Percentiles rank a stretch among this genome's conserved stretches.
Conservation (phyloP, 2,888 invertebrate species). For the Scotopteryx bipunctaria region DNA sequence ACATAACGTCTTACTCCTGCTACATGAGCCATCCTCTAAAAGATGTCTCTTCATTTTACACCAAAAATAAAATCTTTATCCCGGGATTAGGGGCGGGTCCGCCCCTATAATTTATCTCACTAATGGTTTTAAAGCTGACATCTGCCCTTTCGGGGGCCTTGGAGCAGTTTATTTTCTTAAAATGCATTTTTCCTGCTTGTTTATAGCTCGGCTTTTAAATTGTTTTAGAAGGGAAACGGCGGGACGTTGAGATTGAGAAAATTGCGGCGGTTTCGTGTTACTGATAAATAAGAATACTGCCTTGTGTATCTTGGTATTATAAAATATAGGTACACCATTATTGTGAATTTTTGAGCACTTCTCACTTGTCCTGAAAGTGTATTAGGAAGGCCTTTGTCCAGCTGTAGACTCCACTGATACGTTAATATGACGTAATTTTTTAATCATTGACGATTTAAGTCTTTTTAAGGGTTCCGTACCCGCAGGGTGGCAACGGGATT, state of each 20-base stretch:
- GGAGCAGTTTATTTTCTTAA: constrained; percentile 45
- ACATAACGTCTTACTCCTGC: background rate
- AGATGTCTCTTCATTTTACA: constrained; percentile 75
- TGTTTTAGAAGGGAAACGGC: constrained; percentile 34
- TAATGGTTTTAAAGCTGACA: constrained; percentile 77
- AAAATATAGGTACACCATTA: too few species aligned
- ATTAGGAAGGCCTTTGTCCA: too few species aligned
- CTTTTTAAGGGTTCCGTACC: too few species aligned
- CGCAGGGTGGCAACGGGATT: too few species aligned
- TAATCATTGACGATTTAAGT: too few species aligned
- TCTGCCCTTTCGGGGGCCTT: constrained; percentile 67
- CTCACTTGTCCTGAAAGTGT: too few species aligned
- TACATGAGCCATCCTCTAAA: constrained; percentile 38
- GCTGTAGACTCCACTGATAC: too few species aligned
- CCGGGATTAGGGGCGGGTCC: constrained; percentile 55
- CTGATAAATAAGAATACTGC: background rate
- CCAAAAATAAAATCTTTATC: constrained; percentile 77
- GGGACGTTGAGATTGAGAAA: constrained; percentile 18
- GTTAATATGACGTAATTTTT: too few species aligned
- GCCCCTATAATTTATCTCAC: constrained; percentile 69
- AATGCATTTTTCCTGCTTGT: constrained; percentile 45
- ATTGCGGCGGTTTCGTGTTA: background rate
- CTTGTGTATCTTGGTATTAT: too few species aligned
- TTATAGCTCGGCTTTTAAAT: constrained; percentile 37
- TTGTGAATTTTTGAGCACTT: too few species aligned